phyloP scores from a whole-genome alignment of 2,797 vertebrate species.

The Bucorvus abyssinicus region DNA sequence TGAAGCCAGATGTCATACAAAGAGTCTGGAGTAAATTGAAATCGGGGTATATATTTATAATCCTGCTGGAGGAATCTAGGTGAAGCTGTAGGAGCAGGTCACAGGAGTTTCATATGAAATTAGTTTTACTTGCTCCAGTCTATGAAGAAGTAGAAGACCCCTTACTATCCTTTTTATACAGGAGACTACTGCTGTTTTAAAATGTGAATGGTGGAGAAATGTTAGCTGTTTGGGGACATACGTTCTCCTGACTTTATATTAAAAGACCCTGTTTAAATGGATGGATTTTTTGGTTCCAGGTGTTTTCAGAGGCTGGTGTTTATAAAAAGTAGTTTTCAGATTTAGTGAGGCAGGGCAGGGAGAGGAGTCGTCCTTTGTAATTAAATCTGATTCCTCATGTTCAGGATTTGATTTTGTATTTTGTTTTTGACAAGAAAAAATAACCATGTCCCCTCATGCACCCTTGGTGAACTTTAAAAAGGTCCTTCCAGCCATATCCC shows the following conservation, averaged over 20 bases:
- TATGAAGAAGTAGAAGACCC: background rate
- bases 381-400: background rate
- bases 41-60: background rate
- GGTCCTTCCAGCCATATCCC: background rate
- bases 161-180: rapidly evolving
- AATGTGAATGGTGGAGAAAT: background rate
- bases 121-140: background rate
- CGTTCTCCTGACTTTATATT: background rate
- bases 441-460: background rate
- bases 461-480: background rate
- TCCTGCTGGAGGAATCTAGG: background rate
- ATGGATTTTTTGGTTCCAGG: background rate
- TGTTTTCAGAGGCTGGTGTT: background rate
- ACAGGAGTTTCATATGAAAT: background rate
- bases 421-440: background rate
- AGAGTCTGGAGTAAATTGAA: background rate
- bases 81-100: conserved; percentile 8
- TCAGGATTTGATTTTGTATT: background rate
- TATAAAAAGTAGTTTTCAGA: background rate
- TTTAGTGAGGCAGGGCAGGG: background rate
- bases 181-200: background rate
- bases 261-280: background rate
- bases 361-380: background rate
- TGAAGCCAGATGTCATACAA: conserved; percentile 70
- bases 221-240: background rate